Conservation (phyloP, 2,888 invertebrate species). For the Netelia virgata region DNA sequence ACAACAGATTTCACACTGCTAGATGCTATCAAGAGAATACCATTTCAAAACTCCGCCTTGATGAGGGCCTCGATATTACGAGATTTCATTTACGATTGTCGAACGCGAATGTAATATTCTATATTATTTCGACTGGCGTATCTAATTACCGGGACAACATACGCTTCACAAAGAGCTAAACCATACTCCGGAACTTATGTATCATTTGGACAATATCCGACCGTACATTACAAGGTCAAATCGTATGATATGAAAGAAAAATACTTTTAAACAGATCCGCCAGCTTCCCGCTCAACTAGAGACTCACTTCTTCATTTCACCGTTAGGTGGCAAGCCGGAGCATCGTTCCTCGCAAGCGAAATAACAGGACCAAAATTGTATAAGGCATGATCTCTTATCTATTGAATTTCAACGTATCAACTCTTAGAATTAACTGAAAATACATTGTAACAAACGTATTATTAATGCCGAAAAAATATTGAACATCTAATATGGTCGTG, state of each 20-base stretch:
- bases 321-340: slow-evolving; percentile 12
- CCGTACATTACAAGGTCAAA: not conserved
- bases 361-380: not conserved
- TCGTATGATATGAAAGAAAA: not conserved
- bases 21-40: slow-evolving; percentile 38
- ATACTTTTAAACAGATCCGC: not conserved
- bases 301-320: not conserved
- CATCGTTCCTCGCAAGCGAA: not conserved
- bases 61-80: slow-evolving; percentile 1
- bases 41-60: slow-evolving; percentile 34
- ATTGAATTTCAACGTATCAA: too few relatives aligned
- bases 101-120: slow-evolving; percentile 14
- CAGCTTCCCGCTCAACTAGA: not conserved
- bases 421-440: too few relatives aligned
- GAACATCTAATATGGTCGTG: too few relatives aligned
- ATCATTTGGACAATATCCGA: slow-evolving; percentile 19
- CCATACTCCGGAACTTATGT: slow-evolving; percentile 9
- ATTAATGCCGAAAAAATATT: too few relatives aligned
- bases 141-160: slow-evolving; percentile 27
- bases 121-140: not conserved
- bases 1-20: slow-evolving; percentile 34
- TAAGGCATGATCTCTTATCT: too few relatives aligned
- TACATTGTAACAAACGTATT: too few relatives aligned
- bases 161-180: not conserved
- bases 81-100: slow-evolving; percentile 48